Evolutionary conservation across 2,797 vertebrate genomes (phyloP), one percentile per base, ranked within the genome.

Genomic region (Poliocrania exsul): DNA sequence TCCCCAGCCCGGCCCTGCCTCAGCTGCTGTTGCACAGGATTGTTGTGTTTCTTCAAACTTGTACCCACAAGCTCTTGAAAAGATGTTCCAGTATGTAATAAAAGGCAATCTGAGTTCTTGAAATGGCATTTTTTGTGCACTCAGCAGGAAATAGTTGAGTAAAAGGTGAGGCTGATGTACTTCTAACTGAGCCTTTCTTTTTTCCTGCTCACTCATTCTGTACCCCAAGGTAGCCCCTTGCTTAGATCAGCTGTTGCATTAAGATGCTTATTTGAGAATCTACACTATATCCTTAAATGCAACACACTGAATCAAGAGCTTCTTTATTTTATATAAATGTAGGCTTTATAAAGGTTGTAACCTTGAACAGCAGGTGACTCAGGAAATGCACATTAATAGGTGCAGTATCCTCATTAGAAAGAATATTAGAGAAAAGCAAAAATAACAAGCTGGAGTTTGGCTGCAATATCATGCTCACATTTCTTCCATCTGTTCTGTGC

Each of bases 81-180:
- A 92, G 19, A 14, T 0, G 42, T 79, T 86, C 80, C 65, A 80
- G 37, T 72, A 66, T 77, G 51, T 90, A 97, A 94, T 96, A 96
- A 95, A 96, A 94, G 77, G 86, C 46, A 79, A 58, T 87, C 69
- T 58, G 82, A 89, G 66, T 88, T 80, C 40, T 57, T 88, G 62
- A 86, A 64, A 40, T 50, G 13, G 64, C 51, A 86, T 86, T 62
- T 77, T 35, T 66, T 74, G 53, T 92, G 54, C 84, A 74, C 86
- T 93, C 85, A 77, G 74, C 92, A 90, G 91, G 37, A 92, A 92
- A 42, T 84, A 62, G 5, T 29, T 0, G 1, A 89, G 83, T 54
- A 44, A 31, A 84, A 72, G 42, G 56, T 79, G 51, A 88, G 66
- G 62, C 35, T 72, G 60, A n/a, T 73, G 5, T 25, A 54, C 44